These are phyloP conservation scores for Xenops minutus DNA, from an alignment of 2,797 vertebrate genomes.

Conservation along the genomic window DNA sequence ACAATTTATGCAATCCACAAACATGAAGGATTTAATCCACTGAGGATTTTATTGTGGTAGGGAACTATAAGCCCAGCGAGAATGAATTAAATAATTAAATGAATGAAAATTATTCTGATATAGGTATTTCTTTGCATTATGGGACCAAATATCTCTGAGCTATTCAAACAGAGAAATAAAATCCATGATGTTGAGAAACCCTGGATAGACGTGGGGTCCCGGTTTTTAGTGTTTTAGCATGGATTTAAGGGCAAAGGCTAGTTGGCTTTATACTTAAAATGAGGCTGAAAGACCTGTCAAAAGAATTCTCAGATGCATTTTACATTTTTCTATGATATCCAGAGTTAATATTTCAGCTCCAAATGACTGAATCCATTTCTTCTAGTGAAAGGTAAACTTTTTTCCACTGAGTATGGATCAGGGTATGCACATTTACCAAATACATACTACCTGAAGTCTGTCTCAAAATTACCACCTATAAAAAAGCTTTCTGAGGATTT, in stretches of 20 bases:
- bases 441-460: neutral
- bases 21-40: neutral
- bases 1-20: neutral
- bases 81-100: neutral
- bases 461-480: neutral
- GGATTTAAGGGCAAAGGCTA: neutral
- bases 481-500: neutral
- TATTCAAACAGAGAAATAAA: neutral
- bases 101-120: neutral
- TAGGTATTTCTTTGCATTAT: neutral
- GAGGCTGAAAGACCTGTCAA: neutral
- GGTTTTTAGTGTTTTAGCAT: neutral
- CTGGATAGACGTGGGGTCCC: neutral
- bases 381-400: neutral
- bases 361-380: neutral
- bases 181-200: neutral
- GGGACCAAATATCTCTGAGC: neutral
- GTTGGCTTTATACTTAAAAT: neutral
- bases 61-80: neutral
- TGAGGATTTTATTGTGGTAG: neutral
- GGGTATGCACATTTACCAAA: neutral
- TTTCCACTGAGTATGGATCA: accelerated
- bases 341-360: neutral
- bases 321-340: neutral
- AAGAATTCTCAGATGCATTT: neutral